phyloP scores from a whole-genome alignment of 1,140 invertebrate genomes.

The Galleria mellonella region DNA sequence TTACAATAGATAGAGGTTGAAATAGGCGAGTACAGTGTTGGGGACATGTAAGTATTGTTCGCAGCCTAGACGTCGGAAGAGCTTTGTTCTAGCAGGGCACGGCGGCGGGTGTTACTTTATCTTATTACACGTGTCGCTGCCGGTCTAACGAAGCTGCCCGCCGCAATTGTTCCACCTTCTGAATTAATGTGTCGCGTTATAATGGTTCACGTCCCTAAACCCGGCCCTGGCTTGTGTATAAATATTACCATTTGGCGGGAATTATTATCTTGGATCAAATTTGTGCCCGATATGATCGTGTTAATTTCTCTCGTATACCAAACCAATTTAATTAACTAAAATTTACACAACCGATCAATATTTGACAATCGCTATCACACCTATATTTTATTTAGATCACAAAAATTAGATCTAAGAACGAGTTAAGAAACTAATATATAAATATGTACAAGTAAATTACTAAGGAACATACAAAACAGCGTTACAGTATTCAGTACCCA shows the following conservation, averaged over 20 bases:
- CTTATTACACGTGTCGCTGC: conserved; percentile 48
- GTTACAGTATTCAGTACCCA: too few species aligned
- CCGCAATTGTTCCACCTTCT: conserved; percentile 42
- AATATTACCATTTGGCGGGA: conserved; percentile 6
- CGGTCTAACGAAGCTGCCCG: conserved; percentile 39
- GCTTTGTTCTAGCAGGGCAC: conserved; percentile 43
- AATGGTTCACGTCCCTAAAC: conserved; percentile 15
- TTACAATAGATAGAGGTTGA: conserved; percentile 13
- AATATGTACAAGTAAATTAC: too few species aligned
- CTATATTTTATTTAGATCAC: too few species aligned
- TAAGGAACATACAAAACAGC: neutral
- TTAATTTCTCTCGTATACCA: conserved; percentile 12
- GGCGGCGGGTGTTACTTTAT: conserved; percentile 41
- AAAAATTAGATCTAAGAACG: too few species aligned
- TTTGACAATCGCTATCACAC: too few species aligned
- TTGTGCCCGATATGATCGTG: conserved; percentile 11
- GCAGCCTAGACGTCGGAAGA: conserved; percentile 32
- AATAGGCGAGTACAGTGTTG: conserved; percentile 15
- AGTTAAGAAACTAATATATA: too few species aligned
- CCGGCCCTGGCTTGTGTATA: neutral
- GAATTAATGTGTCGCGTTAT: conserved; percentile 46
- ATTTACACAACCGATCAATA: conserved; percentile 3
- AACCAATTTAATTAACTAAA: conserved; percentile 15
- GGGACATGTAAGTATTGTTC: conserved; percentile 30
- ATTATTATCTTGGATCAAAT: conserved; percentile 19